These are phyloP conservation scores for Turritopsis dohrnii DNA, from an alignment of 30 jellyfish, hydroid and myxozoan genomes.

Conservation along the genomic window DNA sequence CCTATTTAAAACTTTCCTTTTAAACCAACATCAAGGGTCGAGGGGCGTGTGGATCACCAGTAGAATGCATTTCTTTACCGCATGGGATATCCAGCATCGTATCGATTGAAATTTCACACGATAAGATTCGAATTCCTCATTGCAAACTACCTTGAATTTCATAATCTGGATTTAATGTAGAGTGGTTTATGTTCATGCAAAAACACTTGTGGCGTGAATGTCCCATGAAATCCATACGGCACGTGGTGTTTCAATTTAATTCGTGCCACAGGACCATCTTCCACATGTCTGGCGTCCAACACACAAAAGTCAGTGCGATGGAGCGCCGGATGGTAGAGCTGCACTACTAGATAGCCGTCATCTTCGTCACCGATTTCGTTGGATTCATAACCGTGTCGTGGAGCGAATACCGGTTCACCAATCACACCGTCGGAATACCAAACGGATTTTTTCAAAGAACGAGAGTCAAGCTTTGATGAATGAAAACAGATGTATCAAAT, in stretches of 20 bases:
- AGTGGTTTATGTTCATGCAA: conserved; percentile 33
- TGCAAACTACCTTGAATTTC: background rate
- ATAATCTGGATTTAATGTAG: conserved; percentile 9
- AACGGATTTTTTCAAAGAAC: conserved; percentile 34
- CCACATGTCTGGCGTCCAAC: conserved; percentile 78
- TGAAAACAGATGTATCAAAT: too few relatives aligned
- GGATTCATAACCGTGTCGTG: conserved; percentile 87
- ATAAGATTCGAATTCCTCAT: too few relatives aligned
- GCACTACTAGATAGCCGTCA: conserved; percentile 90
- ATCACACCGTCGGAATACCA: conserved; percentile 94
- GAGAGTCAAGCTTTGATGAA: conserved; percentile 12
- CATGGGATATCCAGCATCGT: too few relatives aligned
- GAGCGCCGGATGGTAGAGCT: conserved; percentile 64
- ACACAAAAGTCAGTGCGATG: conserved; percentile 81
- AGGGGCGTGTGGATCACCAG: too few relatives aligned
- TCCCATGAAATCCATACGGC: conserved; percentile 96
- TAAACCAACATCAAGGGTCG: too few relatives aligned
- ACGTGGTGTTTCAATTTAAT: conserved; percentile 86
- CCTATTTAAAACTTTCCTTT: too few relatives aligned
- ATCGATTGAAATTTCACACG: too few relatives aligned
- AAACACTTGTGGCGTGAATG: conserved; percentile 91
- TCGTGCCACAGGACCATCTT: conserved; percentile 79
- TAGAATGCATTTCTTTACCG: too few relatives aligned
- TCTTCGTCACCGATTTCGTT: conserved; percentile 83
- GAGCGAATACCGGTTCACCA: conserved; percentile 94